Evolutionary conservation across 2,797 vertebrate genomes (phyloP), one percentile per base, ranked within the genome.

Genomic region (Spea hammondii): DNA sequence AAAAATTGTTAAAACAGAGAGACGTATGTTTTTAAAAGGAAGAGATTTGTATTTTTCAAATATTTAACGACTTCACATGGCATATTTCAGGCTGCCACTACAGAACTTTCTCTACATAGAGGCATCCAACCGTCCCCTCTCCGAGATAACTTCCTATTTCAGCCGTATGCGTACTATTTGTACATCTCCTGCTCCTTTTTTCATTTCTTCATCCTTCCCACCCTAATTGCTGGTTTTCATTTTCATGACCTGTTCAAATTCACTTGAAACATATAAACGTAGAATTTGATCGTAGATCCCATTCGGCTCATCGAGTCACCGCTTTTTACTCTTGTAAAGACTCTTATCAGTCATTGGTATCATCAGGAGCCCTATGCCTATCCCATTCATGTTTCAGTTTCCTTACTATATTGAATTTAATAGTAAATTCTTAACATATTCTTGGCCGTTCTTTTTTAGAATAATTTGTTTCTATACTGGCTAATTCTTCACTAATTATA

Each of bases 11-110:
- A 82, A 82, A 84, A 84, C 83, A 74, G 65, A 66, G 13, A 53
- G 69, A 77, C 83, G 79, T 68, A 82, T 88, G 87, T 89, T 90
- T 88, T 81, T 84, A 79, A 86, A 90, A 87, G 85, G 84, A 89
- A 85, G 84, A 87, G 75, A 84, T 85, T 86, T 84, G 32, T 84
- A 74, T 88, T 90, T 88, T 53, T 86, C 86, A 91, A 89, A 87
- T 84, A 88, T 90, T 88, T 85, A 84, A 83, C 86, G 82, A 82
- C 84, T 82, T 85, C 86, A 84, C 85, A 88, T 88, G 80, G 80
- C 82, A 85, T 89, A 87, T 70, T 90, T 88, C 86, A 83, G 82
- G 79, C 82, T 85, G 85, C 83, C 82, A 87, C 88, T 87, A 72
- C 79, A 78, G 45, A 65, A 74, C 86, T 91, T 88, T 87, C 85